Evolutionary conservation across 2,888 invertebrate genomes (phyloP).

Genomic region (Alloscopus bannaensis): DNA sequence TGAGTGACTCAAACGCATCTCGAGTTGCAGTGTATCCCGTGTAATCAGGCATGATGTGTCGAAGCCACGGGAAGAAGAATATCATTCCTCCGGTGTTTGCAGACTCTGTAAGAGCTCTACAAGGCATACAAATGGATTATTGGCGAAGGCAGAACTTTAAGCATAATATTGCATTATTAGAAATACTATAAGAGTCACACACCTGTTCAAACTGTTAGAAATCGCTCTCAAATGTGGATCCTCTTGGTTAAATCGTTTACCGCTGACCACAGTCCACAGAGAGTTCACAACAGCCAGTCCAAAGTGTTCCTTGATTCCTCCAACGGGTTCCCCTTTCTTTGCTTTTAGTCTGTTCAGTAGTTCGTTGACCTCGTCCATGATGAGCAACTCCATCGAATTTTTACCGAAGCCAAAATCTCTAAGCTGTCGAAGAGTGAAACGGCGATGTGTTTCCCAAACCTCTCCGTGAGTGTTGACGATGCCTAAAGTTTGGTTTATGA

Average conservation of each 20-base stretch:
- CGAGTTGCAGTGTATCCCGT: slow-evolving; percentile 36
- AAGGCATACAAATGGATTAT: too few species aligned
- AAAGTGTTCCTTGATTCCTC: slow-evolving; percentile 27
- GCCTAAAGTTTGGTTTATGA: too few species aligned
- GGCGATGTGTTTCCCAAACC: slow-evolving; percentile 42
- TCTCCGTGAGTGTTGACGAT: slow-evolving; percentile 33
- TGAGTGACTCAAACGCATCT: slow-evolving; percentile 15
- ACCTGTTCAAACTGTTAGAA: slow-evolving; percentile 37
- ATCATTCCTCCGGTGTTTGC: slow-evolving; percentile 46
- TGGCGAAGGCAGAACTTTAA: too few species aligned
- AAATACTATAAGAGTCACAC: neutral
- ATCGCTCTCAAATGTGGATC: slow-evolving; percentile 40
- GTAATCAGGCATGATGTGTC: slow-evolving; percentile 38
- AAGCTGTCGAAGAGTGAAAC: slow-evolving; percentile 38
- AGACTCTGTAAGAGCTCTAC: slow-evolving; percentile 25
- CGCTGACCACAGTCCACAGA: slow-evolving; percentile 46
- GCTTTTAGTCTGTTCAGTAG: neutral
- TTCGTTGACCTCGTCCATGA: slow-evolving; percentile 50
- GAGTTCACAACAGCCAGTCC: slow-evolving; percentile 47
- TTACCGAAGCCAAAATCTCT: slow-evolving; percentile 47
- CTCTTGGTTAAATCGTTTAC: slow-evolving; percentile 36
- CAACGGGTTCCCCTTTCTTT: neutral
- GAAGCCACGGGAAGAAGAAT: slow-evolving; percentile 50
- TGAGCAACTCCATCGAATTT: slow-evolving; percentile 36
- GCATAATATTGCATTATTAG: neutral